Conservation (phyloP, 2,888 invertebrate genomes). For the Disparrhopalites patrizii region DNA sequence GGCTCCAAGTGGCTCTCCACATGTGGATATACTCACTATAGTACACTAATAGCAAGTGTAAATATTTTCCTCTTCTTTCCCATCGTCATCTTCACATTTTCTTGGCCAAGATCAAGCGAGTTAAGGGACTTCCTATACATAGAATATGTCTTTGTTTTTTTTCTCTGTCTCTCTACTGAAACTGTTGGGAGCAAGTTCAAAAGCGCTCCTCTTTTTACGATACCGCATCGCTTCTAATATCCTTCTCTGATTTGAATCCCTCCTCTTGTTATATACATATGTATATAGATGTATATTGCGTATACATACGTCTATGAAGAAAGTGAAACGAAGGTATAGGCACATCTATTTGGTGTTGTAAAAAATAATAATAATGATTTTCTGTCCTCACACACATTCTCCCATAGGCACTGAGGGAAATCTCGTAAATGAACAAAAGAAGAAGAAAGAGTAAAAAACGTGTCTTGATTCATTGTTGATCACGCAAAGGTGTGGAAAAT, state of each 20-base stretch:
- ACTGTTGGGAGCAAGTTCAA: neutral
- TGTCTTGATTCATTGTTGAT: slow-evolving; percentile 1
- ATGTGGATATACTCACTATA: neutral
- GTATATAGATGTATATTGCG: too few species aligned
- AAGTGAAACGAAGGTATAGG: too few species aligned
- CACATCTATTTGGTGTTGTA: too few species aligned
- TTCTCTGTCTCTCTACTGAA: too few species aligned
- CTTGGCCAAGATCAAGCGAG: slow-evolving; percentile 8
- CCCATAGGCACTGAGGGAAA: neutral
- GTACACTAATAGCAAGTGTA: neutral
- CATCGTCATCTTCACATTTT: too few species aligned
- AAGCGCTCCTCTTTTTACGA: neutral
- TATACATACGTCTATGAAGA: too few species aligned
- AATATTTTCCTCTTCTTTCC: slow-evolving; percentile 3
- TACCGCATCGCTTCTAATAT: neutral
- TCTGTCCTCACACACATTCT: neutral
- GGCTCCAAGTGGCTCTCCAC: neutral
- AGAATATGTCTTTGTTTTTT: too few species aligned
- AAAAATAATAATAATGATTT: neutral
- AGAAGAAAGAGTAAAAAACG: neutral
- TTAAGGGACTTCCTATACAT: slow-evolving; percentile 4
- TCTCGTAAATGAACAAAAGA: neutral
- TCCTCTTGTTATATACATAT: too few species aligned
- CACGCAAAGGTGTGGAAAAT: slow-evolving; percentile 11
- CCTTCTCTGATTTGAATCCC: too few species aligned